Percentiles rank a stretch among this genome's conserved stretches.
Conservation (phyloP, 2,888 invertebrate genomes). For the Apamea epomidion region DNA sequence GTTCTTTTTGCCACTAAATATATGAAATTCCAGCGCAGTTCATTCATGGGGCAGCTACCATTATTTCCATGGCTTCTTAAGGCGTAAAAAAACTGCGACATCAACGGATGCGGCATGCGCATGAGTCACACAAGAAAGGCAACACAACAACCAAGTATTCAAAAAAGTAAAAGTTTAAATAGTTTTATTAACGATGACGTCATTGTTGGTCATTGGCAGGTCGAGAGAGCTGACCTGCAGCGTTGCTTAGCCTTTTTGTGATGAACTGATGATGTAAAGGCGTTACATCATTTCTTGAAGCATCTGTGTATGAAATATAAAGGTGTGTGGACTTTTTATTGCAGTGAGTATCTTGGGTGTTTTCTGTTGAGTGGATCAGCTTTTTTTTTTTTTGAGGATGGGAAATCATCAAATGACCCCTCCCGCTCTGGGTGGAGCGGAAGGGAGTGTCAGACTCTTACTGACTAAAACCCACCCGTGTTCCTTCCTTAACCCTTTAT, state of each 20-base stretch:
- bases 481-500: too few species aligned
- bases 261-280: conserved; percentile 30
- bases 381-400: too few species aligned
- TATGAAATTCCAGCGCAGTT: background rate
- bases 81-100: conserved; percentile 33
- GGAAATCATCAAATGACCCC: too few species aligned
- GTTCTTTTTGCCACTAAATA: too few species aligned
- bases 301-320: background rate
- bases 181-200: conserved; percentile 46
- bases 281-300: conserved; percentile 15
- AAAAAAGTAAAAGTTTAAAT: conserved; percentile 50
- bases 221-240: background rate
- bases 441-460: too few species aligned
- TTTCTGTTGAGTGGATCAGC: background rate
- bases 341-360: background rate
- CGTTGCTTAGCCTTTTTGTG: background rate
- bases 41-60: conserved; percentile 13
- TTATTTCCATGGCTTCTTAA: conserved; percentile 7
- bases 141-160: conserved; percentile 31
- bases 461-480: too few species aligned
- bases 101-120: conserved; percentile 25
- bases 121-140: conserved; percentile 50
- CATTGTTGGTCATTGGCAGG: conserved; percentile 20
- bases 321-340: background rate
- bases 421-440: too few species aligned